A percentile compares a stretch with the other conserved stretches of the same genome.
These are phyloP conservation scores for Cordylochernes scorpioides DNA, from an alignment of 2,888 invertebrate genomes.

Conservation along the genomic window DNA sequence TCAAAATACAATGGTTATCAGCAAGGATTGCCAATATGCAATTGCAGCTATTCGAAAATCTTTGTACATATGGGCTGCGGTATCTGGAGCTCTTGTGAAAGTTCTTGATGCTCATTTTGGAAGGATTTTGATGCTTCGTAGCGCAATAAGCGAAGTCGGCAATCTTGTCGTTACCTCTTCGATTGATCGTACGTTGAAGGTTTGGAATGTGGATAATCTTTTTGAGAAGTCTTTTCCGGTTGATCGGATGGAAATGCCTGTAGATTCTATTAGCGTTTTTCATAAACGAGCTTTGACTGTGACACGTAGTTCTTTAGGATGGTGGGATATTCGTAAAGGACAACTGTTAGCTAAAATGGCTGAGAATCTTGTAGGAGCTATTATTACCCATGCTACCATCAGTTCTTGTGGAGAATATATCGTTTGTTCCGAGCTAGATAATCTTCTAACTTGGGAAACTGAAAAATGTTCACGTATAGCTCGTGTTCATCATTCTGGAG, in stretches of 20 bases:
- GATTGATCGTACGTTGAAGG: conserved; percentile 87
- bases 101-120: conserved; percentile 88
- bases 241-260: conserved; percentile 72
- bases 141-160: conserved; percentile 46
- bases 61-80: conserved; percentile 72
- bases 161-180: conserved; percentile 61
- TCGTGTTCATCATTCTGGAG: conserved; percentile 42
- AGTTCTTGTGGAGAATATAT: conserved; percentile 57
- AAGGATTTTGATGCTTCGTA: conserved; percentile 66
- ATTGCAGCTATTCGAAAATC: conserved; percentile 84
- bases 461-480: conserved; percentile 53
- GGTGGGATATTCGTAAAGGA: conserved; percentile 71
- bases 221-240: conserved; percentile 90
- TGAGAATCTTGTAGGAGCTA: conserved; percentile 68
- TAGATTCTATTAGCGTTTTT: conserved; percentile 44
- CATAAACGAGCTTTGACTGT: conserved; percentile 60
- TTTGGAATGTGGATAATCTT: conserved; percentile 97
- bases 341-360: conserved; percentile 54
- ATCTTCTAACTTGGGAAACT: conserved; percentile 73
- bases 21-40: conserved; percentile 61
- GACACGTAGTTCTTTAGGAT: conserved; percentile 73
- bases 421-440: conserved; percentile 73
- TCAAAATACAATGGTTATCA: conserved; percentile 58
- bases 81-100: conserved; percentile 52
- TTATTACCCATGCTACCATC: conserved; percentile 69